Percentiles rank a stretch among this genome's conserved stretches.
Evolutionary conservation across 2,888 invertebrate genomes (phyloP).

Genomic region (Agelastica alni): DNA sequence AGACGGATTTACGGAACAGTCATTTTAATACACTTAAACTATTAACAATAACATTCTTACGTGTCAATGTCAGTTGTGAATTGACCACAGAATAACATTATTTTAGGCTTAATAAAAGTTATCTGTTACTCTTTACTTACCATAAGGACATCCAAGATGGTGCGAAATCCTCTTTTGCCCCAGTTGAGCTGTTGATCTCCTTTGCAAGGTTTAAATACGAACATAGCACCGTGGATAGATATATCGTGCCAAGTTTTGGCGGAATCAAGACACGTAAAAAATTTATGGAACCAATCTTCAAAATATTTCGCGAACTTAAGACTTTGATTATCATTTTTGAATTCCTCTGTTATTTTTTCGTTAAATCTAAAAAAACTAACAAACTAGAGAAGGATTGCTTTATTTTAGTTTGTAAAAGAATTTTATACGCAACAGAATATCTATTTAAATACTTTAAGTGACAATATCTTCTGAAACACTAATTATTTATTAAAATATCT

Average conservation of each 20-base stretch:
- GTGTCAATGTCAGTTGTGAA: too few species aligned
- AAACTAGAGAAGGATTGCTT: not conserved
- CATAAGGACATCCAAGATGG: conserved; percentile 70
- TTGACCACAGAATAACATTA: too few species aligned
- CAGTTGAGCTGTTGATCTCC: conserved; percentile 74
- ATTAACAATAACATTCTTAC: too few species aligned
- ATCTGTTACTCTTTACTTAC: too few species aligned
- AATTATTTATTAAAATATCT: too few species aligned
- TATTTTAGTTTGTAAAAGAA: not conserved
- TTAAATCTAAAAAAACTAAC: conserved; percentile 41
- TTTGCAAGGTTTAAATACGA: conserved; percentile 69
- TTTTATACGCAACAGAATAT: too few species aligned
- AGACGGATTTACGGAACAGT: too few species aligned
- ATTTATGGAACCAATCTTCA: conserved; percentile 50
- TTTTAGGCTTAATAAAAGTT: too few species aligned
- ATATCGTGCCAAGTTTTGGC: conserved; percentile 69
- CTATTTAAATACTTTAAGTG: too few species aligned
- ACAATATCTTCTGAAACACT: too few species aligned
- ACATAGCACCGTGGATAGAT: conserved; percentile 63
- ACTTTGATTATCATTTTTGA: conserved; percentile 33
- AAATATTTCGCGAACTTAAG: conserved; percentile 40
- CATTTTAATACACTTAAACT: too few species aligned
- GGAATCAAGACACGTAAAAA: conserved; percentile 58
- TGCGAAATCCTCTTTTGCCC: conserved; percentile 73
- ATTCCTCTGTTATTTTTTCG: conserved; percentile 36